Evolutionary conservation across 2,113 vertebrate species (phyloP).

Genomic region (Chaetops frenatus): DNA sequence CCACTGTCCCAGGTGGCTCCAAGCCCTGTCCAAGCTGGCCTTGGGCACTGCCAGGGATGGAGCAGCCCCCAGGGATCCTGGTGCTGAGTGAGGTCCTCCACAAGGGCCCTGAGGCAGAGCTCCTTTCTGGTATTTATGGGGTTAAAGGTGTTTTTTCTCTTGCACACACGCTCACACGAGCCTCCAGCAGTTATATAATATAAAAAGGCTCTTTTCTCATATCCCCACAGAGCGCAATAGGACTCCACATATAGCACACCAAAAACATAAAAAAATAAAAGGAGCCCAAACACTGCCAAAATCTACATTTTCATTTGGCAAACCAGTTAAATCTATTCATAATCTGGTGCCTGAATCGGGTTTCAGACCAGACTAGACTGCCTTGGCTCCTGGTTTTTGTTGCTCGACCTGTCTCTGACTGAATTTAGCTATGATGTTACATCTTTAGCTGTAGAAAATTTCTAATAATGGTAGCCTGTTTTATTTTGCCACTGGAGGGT

Average conservation of each 20-base stretch:
- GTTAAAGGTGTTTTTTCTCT: conserved; percentile 77
- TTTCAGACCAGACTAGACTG: conserved; percentile 83
- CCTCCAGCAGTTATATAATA: conserved; percentile 82
- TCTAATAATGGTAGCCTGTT: conserved; percentile 75
- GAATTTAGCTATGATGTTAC: conserved; percentile 82
- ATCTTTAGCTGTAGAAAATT: conserved; percentile 70
- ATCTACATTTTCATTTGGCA: conserved; percentile 90
- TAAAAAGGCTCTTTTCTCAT: conserved; percentile 83
- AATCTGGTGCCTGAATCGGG: conserved; percentile 81
- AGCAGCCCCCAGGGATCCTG: neutral
- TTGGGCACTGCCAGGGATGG: neutral
- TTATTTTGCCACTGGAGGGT: conserved; percentile 69
- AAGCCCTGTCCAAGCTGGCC: rapidly evolving
- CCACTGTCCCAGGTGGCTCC: neutral
- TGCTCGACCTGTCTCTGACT: conserved; percentile 77
- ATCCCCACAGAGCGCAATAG: conserved; percentile 67
- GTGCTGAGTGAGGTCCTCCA: neutral
- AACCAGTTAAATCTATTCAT: conserved; percentile 81
- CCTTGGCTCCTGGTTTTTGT: conserved; percentile 79
- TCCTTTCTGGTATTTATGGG: conserved; percentile 47
- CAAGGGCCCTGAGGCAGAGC: neutral
- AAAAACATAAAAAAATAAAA: conserved; percentile 62
- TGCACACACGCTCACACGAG: neutral
- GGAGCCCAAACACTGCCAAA: conserved; percentile 79
- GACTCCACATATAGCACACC: conserved; percentile 73